Evolutionary conservation across 2,888 invertebrate genomes (phyloP), one percentile per base, ranked within the genome.

Genomic region (Lasioglossum oenotherae): DNA sequence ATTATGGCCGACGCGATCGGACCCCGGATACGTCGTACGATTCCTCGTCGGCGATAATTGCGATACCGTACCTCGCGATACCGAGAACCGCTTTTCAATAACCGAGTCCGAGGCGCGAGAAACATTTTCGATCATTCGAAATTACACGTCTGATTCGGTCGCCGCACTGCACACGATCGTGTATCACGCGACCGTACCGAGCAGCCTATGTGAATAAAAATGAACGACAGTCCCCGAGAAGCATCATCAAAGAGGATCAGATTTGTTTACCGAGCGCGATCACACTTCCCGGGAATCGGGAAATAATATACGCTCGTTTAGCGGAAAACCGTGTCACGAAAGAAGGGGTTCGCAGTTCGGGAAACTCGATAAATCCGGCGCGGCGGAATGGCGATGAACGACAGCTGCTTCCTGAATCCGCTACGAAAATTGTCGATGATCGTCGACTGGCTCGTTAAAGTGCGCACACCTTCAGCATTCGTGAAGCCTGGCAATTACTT

Each of bases 301-400:
- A 73, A 82, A 88, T 89, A 88, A 89, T 84, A 86, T 86, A 85
- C 82, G 87, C 72, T 73, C 87, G 81, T 77, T 89, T 89, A 89
- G 78, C 80, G 72, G 77, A 86, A 88, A 90, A 86, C 82, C 72
- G 74, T 60, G 76, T 64, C 76, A 49, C 74, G 35, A 57, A 19
- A 69, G 77, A 3, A 71, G 57, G 53, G 57, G 76, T 67, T 67
- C 78, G 73, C 57, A 75, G 72, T 71, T 89, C 71, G 80, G 79
- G 71, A 84, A 81, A 82, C 85, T 80, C 89, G 90, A 89, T 90
- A 85, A 90, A 90, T 84, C 72, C 80, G 76, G 77, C 35, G 75
- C 77, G 64, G 19, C 23, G 60, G 76, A 84, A 80, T 74, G 77
- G 74, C 71, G 60, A 49, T 46, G 78, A 89, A 86, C 86, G 90